Evolutionary conservation across 2,113 vertebrate genomes (phyloP), one percentile per base, ranked within the genome.

Genomic region (Albula glossodonta): DNA sequence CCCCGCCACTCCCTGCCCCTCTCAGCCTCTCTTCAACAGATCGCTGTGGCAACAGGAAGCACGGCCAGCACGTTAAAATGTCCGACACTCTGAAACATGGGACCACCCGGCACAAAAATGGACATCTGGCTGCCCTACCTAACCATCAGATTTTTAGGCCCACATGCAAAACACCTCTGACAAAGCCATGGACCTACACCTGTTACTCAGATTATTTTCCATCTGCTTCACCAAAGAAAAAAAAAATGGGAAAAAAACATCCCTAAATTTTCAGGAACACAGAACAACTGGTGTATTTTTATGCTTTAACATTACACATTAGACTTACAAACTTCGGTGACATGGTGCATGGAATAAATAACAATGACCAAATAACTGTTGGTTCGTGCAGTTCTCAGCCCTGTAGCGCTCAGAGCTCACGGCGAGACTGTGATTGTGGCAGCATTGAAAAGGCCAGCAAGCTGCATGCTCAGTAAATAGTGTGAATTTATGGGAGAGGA

Each of bases 11-110:
- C 31, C 31, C 31, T 41, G 31, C 31, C 31, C 31, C 31, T 77
- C 41, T 81, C 57, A n/a, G 17, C 70, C 5, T 66, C 84, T 17
- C 83, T 57, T 85, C 79, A 83, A 53, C 52, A 10, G n/a, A 31
- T 5, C 48, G 87, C 70, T 81, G n/a, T 88, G 83, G 85, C 90
- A 90, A 90, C 87, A 85, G 50, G 83, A 74, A 78, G 17, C 70
- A 31, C 2, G 70, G 22, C 70, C n/a, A 1, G 53, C 53, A 56
- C 53, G 7, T 12, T 56, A 12, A 10, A 12, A 56, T 56, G 56
- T 9, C 4, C 22, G 60, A 15, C 22, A 66, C 17, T 22, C 4
- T 19, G 17, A 22, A 41, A 41, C 31, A 41, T 41, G 31, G 31
- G 31, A 41, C 31, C 31, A 41, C 31, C 31, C 31, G 1, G 31